These are phyloP conservation scores for Seira sanloemensis DNA, from an alignment of 2,888 invertebrate species.

Conservation along the genomic window DNA sequence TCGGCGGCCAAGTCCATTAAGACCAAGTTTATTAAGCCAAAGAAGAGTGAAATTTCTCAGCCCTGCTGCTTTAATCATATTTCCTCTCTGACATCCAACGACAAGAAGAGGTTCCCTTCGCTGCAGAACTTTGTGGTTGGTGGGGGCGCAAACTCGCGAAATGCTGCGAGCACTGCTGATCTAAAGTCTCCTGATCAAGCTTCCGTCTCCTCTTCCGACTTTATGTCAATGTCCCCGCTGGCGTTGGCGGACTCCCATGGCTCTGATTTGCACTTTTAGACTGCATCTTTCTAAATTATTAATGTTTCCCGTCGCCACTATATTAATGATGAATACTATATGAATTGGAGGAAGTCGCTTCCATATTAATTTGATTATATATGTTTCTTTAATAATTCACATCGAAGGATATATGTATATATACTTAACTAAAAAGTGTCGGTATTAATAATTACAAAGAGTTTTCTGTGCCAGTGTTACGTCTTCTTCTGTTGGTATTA, in stretches of 20 bases:
- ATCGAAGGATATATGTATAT: too few relatives aligned
- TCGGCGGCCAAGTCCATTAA: conserved; percentile 21
- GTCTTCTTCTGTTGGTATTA: too few relatives aligned
- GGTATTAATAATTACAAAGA: too few relatives aligned
- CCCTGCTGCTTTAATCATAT: conserved; percentile 91
- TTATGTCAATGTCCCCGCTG: conserved; percentile 48
- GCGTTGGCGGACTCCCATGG: conserved; percentile 54
- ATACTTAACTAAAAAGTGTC: too few relatives aligned
- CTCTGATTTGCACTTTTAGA: conserved; percentile 61
- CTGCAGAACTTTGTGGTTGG: conserved; percentile 69
- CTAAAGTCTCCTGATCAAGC: conserved; percentile 21
- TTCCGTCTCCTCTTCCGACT: conserved; percentile 43
- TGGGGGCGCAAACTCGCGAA: neutral
- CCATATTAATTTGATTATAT: too few relatives aligned
- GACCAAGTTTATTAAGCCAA: conserved; percentile 77
- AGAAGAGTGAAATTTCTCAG: conserved; percentile 88
- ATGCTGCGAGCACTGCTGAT: neutral
- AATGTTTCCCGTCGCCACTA: too few relatives aligned
- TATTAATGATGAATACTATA: too few relatives aligned
- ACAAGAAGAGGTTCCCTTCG: conserved; percentile 70
- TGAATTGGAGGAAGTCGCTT: too few relatives aligned
- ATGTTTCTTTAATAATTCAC: too few relatives aligned
- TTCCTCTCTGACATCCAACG: conserved; percentile 76
- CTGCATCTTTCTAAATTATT: conserved; percentile 15
- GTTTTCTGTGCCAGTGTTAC: too few relatives aligned